Evolutionary conservation across 2,113 vertebrate genomes (phyloP).

Genomic region (Turdus rufiventris): DNA sequence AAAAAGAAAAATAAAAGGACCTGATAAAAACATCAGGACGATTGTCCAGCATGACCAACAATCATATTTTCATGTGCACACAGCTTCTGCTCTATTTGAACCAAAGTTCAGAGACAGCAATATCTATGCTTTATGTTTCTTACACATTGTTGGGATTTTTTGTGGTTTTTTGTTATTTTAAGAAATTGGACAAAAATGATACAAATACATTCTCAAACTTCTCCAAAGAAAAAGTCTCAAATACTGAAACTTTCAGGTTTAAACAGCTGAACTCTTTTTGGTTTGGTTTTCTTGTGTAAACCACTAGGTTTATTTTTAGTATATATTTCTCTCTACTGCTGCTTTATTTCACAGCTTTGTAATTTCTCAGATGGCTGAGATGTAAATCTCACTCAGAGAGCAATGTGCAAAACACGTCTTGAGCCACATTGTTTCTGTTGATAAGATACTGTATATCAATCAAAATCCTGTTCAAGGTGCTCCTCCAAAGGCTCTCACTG

Average conservation of each 20-base stretch:
- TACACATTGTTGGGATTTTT: neutral
- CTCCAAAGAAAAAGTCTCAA: neutral
- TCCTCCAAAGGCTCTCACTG: neutral
- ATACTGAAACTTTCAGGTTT: neutral
- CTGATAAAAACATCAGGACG: neutral
- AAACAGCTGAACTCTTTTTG: neutral
- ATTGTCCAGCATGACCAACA: neutral
- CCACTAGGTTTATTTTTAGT: neutral
- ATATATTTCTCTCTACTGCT: neutral
- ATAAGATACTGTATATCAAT: neutral
- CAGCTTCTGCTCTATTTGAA: neutral
- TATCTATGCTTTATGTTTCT: neutral
- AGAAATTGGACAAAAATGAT: neutral
- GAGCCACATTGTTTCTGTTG: neutral
- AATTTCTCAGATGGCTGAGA: neutral
- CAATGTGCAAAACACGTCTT: neutral
- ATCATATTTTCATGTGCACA: neutral
- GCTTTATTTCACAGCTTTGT: neutral
- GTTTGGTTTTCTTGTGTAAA: neutral
- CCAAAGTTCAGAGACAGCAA: neutral
- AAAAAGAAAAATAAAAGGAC: neutral
- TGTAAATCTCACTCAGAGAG: neutral
- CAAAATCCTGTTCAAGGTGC: neutral
- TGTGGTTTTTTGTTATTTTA: accelerated
- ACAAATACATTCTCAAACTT: neutral